Conservation (phyloP, 2,113 vertebrate genomes). For the Pituophis catenifer region DNA sequence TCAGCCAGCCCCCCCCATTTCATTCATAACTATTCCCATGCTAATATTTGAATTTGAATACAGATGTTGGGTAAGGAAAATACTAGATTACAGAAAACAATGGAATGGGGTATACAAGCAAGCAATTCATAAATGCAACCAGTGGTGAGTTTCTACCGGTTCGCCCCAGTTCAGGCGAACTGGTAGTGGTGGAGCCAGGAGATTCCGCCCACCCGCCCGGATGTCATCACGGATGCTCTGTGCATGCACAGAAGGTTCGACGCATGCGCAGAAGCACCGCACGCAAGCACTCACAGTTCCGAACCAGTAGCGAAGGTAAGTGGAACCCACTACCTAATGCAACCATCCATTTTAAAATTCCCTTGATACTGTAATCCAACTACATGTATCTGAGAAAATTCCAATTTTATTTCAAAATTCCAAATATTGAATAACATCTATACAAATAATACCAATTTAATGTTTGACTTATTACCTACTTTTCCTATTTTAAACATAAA, state of each 20-base stretch:
- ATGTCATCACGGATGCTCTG: too few species aligned
- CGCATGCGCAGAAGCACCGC: too few species aligned
- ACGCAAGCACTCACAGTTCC: too few species aligned
- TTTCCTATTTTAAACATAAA: not conserved
- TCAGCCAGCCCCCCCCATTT: not conserved
- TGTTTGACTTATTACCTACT: not conserved
- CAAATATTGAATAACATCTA: not conserved
- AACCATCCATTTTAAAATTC: not conserved
- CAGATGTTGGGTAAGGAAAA: not conserved
- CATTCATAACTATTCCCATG: not conserved
- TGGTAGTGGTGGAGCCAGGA: too few species aligned
- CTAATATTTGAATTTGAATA: not conserved
- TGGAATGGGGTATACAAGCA: not conserved
- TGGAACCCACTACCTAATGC: not conserved
- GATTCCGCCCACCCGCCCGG: too few species aligned
- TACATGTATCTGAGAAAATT: not conserved
- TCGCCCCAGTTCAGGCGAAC: too few species aligned
- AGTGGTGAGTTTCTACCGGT: too few species aligned
- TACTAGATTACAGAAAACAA: not conserved
- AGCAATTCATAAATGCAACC: not conserved
- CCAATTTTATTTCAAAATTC: not conserved
- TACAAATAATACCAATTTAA: not conserved
- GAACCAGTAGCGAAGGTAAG: too few species aligned
- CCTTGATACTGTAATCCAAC: not conserved
- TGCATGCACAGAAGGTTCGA: too few species aligned